phyloP scores from a whole-genome alignment of 2,888 invertebrate genomes.

The Acleris emargana region DNA sequence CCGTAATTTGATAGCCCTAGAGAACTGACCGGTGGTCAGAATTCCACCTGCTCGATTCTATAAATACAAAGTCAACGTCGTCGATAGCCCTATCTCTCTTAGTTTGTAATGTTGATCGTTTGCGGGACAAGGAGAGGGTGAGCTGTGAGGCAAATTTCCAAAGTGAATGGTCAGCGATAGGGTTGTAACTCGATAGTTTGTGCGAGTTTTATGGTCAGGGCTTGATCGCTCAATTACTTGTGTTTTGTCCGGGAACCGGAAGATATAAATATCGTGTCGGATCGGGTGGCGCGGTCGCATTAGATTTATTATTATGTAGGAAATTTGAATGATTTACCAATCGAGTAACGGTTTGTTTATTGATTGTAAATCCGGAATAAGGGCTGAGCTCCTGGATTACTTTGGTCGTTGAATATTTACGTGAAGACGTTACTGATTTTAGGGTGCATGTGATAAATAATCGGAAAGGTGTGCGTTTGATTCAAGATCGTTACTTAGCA shows the following conservation, averaged over 20 bases:
- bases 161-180: constrained; percentile 58
- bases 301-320: constrained; percentile 31
- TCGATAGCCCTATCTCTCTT: constrained; percentile 49
- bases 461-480: constrained; percentile 1
- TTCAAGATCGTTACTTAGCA: constrained; percentile 8
- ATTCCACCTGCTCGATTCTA: constrained; percentile 65
- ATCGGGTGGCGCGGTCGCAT: constrained; percentile 28
- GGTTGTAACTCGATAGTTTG: constrained; percentile 74
- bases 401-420: constrained; percentile 6
- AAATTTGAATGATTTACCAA: constrained; percentile 32
- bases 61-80: constrained; percentile 41
- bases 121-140: constrained; percentile 45
- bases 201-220: constrained; percentile 63
- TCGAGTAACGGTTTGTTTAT: constrained; percentile 32
- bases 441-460: constrained; percentile 12
- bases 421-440: constrained; percentile 7
- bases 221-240: constrained; percentile 78
- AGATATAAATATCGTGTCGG: constrained; percentile 69
- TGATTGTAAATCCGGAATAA: constrained; percentile 13
- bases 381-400: constrained; percentile 1
- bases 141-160: constrained; percentile 51
- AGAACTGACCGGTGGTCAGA: constrained; percentile 72
- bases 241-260: constrained; percentile 70
- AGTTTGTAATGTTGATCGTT: constrained; percentile 9
- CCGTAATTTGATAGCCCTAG: constrained; percentile 69